These are phyloP conservation scores for Ooceraea biroi DNA, from an alignment of 1,140 invertebrate species.

Conservation along the genomic window DNA sequence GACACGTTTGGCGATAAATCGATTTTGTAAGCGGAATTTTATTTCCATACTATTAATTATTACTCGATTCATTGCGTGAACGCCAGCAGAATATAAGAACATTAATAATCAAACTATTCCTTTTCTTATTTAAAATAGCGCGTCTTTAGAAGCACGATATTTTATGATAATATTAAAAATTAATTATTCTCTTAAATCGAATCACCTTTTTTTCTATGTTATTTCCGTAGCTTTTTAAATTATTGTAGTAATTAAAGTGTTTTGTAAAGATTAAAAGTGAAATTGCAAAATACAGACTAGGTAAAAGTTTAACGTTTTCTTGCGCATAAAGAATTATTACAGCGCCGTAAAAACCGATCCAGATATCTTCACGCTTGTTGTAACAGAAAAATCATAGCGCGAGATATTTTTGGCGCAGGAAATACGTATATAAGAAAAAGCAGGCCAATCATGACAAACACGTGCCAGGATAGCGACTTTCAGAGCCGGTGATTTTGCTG, in stretches of 20 bases:
- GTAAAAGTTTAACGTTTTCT: not conserved
- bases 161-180: not conserved
- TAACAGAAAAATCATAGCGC: not conserved
- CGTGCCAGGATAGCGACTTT: constrained; percentile 9
- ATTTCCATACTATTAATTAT: not conserved
- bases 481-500: not conserved
- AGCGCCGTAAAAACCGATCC: not conserved
- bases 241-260: not conserved
- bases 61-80: not conserved
- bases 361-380: not conserved
- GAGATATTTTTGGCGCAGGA: constrained; percentile 21
- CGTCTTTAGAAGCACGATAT: not conserved
- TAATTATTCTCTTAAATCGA: not conserved
- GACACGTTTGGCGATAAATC: not conserved
- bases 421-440: constrained; percentile 26
- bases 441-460: constrained; percentile 14
- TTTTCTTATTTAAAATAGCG: not conserved
- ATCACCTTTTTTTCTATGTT: not conserved
- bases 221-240: not conserved
- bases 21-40: not conserved
- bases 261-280: not conserved
- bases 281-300: not conserved
- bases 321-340: not conserved
- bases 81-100: constrained; percentile 8
- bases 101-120: not conserved